Evolutionary conservation across 1,140 invertebrate genomes (phyloP), one percentile per base, ranked within the genome.

Genomic region (Ceratitis capitata): DNA sequence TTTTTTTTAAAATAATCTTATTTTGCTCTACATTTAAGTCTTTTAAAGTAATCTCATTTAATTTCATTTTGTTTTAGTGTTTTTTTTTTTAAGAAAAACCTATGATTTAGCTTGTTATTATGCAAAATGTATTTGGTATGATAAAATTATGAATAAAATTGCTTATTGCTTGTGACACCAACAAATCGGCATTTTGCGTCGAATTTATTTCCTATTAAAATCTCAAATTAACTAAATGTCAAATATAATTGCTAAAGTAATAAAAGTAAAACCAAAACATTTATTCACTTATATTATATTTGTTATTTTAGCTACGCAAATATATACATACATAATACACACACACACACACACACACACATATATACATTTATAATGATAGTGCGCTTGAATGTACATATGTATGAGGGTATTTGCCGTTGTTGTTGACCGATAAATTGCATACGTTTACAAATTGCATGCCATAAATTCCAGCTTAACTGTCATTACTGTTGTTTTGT

Each of bases 181-280:
- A 47, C 69, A 78, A 78, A 45, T 78, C 26, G 69, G 69, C 69
- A 78, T 45, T 78, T 78, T 78, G 2, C 39, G 3, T 26, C 69
- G 39, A 78, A 78, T 78, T 78, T 78, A 78, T 47, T 45, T 45
- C 39, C 69, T 45, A 78, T 78, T 45, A 45, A 78, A 78, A 78
- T 78, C 69, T 78, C 69, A 78, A 78, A 78, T 78, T 78, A 78
- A 78, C 69, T 45, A 78, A 78, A 78, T 78, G 69, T 42, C 69
- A 78, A 78, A 78, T 78, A 78, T 78, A 78, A 78, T 78, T 78
- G 69, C 69, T 26, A 78, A 78, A 78, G 69, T 45, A 78, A 42
- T 78, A 78, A 78, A 78, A 45, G 69, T 26, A 45, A 78, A 78
- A 78, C 69, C 69, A 78, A 78, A 78, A 78, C 39, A 78, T 45